Base-by-base conservation (phyloP, 2,797 vertebrate genomes). In the Buphagus erythrorhynchus region DNA sequence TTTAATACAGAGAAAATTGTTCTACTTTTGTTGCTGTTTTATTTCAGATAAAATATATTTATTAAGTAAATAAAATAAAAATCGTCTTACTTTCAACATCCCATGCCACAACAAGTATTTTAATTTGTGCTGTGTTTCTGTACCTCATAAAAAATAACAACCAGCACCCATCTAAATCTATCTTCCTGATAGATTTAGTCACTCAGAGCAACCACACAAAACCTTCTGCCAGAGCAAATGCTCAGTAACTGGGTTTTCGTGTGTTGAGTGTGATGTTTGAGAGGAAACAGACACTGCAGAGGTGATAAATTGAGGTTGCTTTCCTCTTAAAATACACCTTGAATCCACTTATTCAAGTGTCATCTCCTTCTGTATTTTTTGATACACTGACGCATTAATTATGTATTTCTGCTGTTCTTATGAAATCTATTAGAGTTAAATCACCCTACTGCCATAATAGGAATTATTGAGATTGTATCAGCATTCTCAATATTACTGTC, bases 21-120 rank as follows among this genome's bases (percentile, higher is more conserved):
- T 88, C 42, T 66, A 77, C 11, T 48, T 91, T 62, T 90, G n/a
- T 38, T 90, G 14, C 38, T 73, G 11, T 62, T 89, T 84, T 91
- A 88, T 92, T 93, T 89, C 59, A 89, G 58, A 40, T 62, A 76
- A 86, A 92, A 62, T 29, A 42, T 45, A 72, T 83, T 94, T 80
- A 61, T 88, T 81, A 92, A 76, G 40, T 62, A 90, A 90, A 93
- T 51, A 2, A 87, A 94, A 80, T 43, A 69, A 81, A 86, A 75
- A 11, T 1, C 13, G 17, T 13, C n/a, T 90, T 76, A 74, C 28
- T 84, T 92, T 73, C 4, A 6, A 33, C 51, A 73, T 75, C 38
- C 31, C 31, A 42, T 59, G 45, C 26, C 76, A 77, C 69, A 77
- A 26, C 1, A 69, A 40, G 14, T 66, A 48, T 91, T 93, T 73